Conservation (phyloP, 2,113 vertebrate genomes). For the Loxodonta africana region DNA sequence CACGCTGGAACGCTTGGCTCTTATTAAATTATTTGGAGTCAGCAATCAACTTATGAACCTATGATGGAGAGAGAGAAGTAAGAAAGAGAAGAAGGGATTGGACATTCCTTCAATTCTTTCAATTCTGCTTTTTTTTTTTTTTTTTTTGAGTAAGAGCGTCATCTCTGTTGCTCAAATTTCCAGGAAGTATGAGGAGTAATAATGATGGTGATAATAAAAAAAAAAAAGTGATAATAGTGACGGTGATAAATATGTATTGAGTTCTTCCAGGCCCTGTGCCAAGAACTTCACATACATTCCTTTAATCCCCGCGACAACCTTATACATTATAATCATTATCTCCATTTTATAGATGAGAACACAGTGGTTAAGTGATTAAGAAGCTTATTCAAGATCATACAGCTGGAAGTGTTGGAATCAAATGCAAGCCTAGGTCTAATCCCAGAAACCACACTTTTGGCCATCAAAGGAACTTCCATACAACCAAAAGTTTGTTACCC, state of each 20-base stretch:
- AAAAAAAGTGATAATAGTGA: not conserved
- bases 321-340: too few relatives aligned
- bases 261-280: not conserved
- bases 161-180: conserved; percentile 26
- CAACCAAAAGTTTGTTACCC: not conserved
- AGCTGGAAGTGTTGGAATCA: not conserved
- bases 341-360: not conserved
- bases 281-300: too few relatives aligned
- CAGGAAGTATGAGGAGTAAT: not conserved
- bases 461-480: not conserved
- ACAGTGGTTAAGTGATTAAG: not conserved
- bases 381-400: not conserved
- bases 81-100: not conserved
- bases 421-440: not conserved
- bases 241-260: not conserved
- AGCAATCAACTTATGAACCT: not conserved
- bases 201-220: not conserved
- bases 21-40: not conserved
- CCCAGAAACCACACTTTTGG: not conserved
- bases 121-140: not conserved
- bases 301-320: too few relatives aligned
- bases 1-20: not conserved
- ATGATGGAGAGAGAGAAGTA: not conserved
- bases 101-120: not conserved
- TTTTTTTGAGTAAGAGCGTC: not conserved